phyloP scores from a whole-genome alignment of 2,888 invertebrate genomes.

The Drepana falcataria region DNA sequence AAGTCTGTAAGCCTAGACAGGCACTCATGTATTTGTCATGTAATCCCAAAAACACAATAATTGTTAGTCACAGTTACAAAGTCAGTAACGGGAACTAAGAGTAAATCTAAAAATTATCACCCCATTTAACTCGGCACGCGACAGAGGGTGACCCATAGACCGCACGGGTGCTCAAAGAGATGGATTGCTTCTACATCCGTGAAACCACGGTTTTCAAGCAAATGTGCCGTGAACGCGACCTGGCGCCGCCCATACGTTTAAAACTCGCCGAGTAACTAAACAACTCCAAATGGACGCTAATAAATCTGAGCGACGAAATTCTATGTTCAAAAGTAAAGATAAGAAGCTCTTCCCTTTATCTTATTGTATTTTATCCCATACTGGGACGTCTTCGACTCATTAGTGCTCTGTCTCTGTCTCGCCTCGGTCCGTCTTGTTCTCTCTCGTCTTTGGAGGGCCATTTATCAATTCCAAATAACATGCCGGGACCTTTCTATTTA shows the following conservation, averaged over 20 bases:
- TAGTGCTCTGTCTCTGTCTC: conserved; percentile 55
- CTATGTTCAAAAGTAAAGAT: conserved; percentile 28
- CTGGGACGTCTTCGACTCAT: conserved; percentile 61
- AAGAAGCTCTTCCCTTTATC: conserved; percentile 71
- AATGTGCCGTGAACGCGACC: conserved; percentile 52
- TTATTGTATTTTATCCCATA: conserved; percentile 55
- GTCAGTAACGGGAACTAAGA: conserved; percentile 35
- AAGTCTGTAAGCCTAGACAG: too few relatives aligned
- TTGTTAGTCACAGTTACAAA: too few relatives aligned
- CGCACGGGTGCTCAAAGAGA: conserved; percentile 39
- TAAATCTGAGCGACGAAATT: conserved; percentile 33
- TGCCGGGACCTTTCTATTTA: conserved; percentile 66
- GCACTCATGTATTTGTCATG: too few relatives aligned
- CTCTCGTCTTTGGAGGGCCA: conserved; percentile 69
- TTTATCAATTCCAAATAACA: conserved; percentile 79
- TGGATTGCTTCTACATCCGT: conserved; percentile 40
- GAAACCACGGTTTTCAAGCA: conserved; percentile 40
- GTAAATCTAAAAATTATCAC: conserved; percentile 45
- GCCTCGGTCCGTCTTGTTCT: conserved; percentile 57
- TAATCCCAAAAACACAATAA: background rate
- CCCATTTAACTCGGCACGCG: conserved; percentile 53
- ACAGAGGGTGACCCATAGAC: conserved; percentile 49
- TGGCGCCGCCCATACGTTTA: conserved; percentile 35
- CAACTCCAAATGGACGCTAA: conserved; percentile 24
- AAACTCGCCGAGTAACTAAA: conserved; percentile 18